phyloP scores from a whole-genome alignment of 2,888 invertebrate genomes.

The Xiphydria camelus region DNA sequence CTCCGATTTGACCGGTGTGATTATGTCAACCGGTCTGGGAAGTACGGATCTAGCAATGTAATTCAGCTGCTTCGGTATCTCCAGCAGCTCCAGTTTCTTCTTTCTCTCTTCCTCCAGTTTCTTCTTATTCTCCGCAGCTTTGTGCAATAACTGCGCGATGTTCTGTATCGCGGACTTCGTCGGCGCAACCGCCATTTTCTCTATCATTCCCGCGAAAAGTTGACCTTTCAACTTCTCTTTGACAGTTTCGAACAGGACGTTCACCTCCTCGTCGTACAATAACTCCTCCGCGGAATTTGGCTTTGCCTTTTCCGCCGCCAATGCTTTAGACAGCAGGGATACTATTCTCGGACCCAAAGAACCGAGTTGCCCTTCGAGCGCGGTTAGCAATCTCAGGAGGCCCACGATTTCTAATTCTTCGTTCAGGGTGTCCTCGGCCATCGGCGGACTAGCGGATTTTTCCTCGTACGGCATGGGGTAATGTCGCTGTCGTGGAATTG shows the following conservation, averaged over 20 bases:
- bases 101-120: conserved; percentile 55
- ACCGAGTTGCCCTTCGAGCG: conserved; percentile 82
- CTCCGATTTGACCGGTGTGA: conserved; percentile 47
- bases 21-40: conserved; percentile 32
- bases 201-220: conserved; percentile 71
- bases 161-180: conserved; percentile 76
- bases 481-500: conserved; percentile 25
- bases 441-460: conserved; percentile 41
- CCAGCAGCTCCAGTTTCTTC: conserved; percentile 45
- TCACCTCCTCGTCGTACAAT: conserved; percentile 71
- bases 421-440: conserved; percentile 40
- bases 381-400: conserved; percentile 73
- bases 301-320: conserved; percentile 74
- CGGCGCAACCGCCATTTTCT: conserved; percentile 67
- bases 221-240: conserved; percentile 85
- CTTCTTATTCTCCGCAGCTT: conserved; percentile 62
- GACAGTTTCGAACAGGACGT: conserved; percentile 79
- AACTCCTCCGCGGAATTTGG: conserved; percentile 77
- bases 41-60: conserved; percentile 35
- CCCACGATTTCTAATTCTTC: conserved; percentile 55
- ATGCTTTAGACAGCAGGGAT: conserved; percentile 74
- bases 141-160: conserved; percentile 74
- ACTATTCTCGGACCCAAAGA: conserved; percentile 81
- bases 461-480: conserved; percentile 50
- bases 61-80: conserved; percentile 35